These are phyloP conservation scores for Dendroctonus valens DNA, from an alignment of 1,140 invertebrate genomes.

Conservation along the genomic window DNA sequence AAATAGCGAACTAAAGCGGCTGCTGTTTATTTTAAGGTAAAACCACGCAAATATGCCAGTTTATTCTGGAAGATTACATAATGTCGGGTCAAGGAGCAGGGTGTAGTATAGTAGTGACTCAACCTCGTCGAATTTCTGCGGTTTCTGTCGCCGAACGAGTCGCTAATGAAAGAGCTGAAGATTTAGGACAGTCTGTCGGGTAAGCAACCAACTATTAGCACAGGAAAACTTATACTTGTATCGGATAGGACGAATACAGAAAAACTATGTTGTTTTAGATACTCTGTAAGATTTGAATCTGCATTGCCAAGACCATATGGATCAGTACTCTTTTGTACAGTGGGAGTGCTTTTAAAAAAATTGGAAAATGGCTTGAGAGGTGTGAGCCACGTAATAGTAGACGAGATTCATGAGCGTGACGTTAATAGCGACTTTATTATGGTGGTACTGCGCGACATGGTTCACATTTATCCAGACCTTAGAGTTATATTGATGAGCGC, in stretches of 20 bases:
- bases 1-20: constrained; percentile 4
- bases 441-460: constrained; percentile 89
- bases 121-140: constrained; percentile 92
- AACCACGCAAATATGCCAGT: constrained; percentile 89
- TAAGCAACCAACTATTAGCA: neutral
- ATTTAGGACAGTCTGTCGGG: constrained; percentile 27
- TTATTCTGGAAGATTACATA: constrained; percentile 93
- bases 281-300: constrained; percentile 93
- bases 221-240: no score
- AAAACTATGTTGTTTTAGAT: constrained; percentile 58
- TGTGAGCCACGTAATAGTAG: constrained; percentile 89
- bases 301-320: constrained; percentile 87
- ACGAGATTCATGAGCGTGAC: constrained; percentile 97
- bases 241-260: no score
- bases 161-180: constrained; percentile 67
- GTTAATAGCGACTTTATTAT: constrained; percentile 96
- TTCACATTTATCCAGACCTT: constrained; percentile 84
- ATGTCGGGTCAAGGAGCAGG: constrained; percentile 77
- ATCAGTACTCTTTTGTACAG: constrained; percentile 92
- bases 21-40: constrained; percentile 49
- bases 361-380: constrained; percentile 83
- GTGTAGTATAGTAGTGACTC: constrained; percentile 89
- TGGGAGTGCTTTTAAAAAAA: constrained; percentile 88
- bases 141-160: constrained; percentile 92
- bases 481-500: constrained; percentile 97